Evolutionary conservation across 1,140 invertebrate genomes (phyloP), one percentile per base, ranked within the genome.

Genomic region (Palaemon carinicauda): DNA sequence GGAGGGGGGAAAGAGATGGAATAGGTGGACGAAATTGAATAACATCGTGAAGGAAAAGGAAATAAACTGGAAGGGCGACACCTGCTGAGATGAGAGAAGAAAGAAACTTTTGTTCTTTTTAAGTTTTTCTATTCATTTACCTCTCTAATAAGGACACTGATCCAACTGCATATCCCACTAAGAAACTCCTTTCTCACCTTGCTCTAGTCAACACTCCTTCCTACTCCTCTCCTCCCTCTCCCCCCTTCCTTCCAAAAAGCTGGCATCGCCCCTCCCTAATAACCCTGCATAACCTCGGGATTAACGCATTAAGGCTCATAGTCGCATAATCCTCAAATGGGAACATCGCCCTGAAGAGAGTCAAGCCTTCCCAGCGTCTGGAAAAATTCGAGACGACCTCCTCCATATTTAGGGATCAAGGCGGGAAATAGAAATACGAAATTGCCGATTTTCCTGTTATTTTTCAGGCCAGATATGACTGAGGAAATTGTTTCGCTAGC

Each of bases 391-490:
- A 41, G 41, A 41, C 41, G 24, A 27, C 24, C 65, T n/a, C 41
- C 52, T 60, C 60, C 84, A 80, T 86, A 86, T 86, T 87, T 65
- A 80, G 71, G 85, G 85, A 87, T 87, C 85, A 87, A 53, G 65
- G 50, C 52, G 85, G 85, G 85, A 87, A 87, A 87, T 87, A 87
- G 85, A 87, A 87, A 87, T 87, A 87, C 79, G 79, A 82, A 87
- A 87, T 87, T 81, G 85, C 85, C 85, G 85, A 87, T 87, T 87
- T 87, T 87, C 71, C 85, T 87, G 79, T 82, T 87, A 87, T 87
- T 87, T 82, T 87, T 87, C 85, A 82, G 79, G 52, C 85, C 79
- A 81, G 85, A 81, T 81, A 82, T 87, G 85, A 78, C 79, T 19
- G 79, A 87, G 85, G 85, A 87, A 87, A 87, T 87, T 87, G 85